Base-by-base conservation (phyloP, 2,797 vertebrate genomes). In the Emys orbicularis region DNA sequence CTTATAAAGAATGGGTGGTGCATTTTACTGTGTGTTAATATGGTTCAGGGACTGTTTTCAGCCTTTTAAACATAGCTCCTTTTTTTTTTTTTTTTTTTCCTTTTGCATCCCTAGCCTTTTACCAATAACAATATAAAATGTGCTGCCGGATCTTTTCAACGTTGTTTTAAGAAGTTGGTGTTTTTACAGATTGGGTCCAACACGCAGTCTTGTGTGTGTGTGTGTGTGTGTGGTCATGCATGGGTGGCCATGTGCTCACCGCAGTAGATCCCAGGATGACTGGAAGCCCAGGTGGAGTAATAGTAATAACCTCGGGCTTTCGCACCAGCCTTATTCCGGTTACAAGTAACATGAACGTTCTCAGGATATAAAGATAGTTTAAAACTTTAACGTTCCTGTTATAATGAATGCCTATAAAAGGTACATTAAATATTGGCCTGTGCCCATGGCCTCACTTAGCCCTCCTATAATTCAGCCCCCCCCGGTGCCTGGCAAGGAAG, bases 341-440 rank as follows among this genome's bases (percentile, higher is more conserved):
- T 86, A 81, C 65, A 76, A 84, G 79, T 41, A 34, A 57, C 74
- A 34, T 81, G 54, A 90, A 72, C 27, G 56, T 37, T 34, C 34
- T 68, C 57, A 74, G 52, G 61, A 77, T 76, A 41, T 50, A 72
- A 86, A 72, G 56, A 31, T 18, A 29, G 31, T 57, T 68, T 74
- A 23, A 57, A 81, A 76, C 27, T 12, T 31, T 50, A 47, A 44
- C n/a, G n/a, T n/a, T 81, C 79, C 65, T 81, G 57, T 86, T 76
- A 52, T 85, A 76, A 52, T 41, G 59, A 44, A 15, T 53, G 74
- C 81, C 89, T 81, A 90, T 90, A 74, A 90, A 90, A 81, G 85
- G 79, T 90, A 52, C 89, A 86, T 90, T 90, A 90, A 81, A 82
- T 72, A 76, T 86, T 90, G 89, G 89, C 89, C 79, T 52, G 31